Conservation (phyloP, 2,888 invertebrate species). For the Gymnoscelis rufifasciata region DNA sequence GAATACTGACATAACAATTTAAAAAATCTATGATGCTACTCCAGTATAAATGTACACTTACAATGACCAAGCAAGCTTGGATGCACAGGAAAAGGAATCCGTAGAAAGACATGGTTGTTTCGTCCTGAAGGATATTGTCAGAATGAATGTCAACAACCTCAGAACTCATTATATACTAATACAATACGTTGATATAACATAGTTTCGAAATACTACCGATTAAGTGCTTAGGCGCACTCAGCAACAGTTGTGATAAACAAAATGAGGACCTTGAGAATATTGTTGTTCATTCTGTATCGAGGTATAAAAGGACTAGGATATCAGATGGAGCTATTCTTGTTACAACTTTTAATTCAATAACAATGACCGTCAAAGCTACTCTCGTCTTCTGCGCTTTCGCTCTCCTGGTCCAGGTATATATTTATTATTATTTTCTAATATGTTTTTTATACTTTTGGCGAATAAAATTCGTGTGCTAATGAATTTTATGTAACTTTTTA, state of each 20-base stretch:
- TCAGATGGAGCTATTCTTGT: neutral
- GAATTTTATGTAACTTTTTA: too few relatives aligned
- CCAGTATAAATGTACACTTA: too few relatives aligned
- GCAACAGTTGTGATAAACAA: neutral
- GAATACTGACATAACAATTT: too few relatives aligned
- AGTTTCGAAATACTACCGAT: neutral
- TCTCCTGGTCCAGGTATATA: slow-evolving; percentile 12
- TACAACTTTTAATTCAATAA: slow-evolving; percentile 5
- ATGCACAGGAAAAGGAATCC: slow-evolving; percentile 37
- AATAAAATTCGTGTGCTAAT: too few relatives aligned
- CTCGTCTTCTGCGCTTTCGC: slow-evolving; percentile 25
- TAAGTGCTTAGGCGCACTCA: neutral
- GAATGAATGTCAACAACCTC: neutral
- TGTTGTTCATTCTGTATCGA: neutral
- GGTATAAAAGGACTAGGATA: slow-evolving; percentile 9
- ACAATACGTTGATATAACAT: neutral
- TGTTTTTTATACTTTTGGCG: too few relatives aligned
- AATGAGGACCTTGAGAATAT: neutral
- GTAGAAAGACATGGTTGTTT: slow-evolving; percentile 32
- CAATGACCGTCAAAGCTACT: slow-evolving; percentile 18
- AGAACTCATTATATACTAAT: neutral
- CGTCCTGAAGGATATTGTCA: slow-evolving; percentile 1
- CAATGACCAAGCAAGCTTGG: slow-evolving; percentile 46
- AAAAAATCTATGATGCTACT: too few relatives aligned
- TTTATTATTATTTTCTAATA: too few relatives aligned